Evolutionary conservation across 2,888 invertebrate species (phyloP).

Genomic region (Hydropsyche betteni): DNA sequence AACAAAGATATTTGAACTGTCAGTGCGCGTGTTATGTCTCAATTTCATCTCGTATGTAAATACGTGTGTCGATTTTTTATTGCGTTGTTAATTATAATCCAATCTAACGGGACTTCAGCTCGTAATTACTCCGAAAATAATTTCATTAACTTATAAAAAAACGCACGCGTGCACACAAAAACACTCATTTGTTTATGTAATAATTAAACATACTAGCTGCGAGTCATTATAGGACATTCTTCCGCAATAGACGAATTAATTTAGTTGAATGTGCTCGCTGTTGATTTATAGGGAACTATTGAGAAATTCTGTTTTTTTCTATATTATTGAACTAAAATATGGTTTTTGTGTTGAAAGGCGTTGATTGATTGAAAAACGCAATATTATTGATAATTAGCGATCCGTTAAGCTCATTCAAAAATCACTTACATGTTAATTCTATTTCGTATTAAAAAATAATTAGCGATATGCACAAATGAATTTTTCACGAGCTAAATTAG

Average conservation of each 20-base stretch:
- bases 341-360: too few relatives aligned
- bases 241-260: too few relatives aligned
- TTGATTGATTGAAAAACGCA: too few relatives aligned
- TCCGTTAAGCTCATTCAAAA: constrained; percentile 8
- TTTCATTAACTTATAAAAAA: constrained; percentile 25
- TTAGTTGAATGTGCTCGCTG: too few relatives aligned
- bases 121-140: constrained; percentile 10
- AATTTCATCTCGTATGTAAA: constrained; percentile 29
- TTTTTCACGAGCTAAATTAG: constrained; percentile 5
- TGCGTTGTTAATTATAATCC: constrained; percentile 19
- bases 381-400: background rate
- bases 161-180: background rate
- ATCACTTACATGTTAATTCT: constrained; percentile 23
- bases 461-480: background rate
- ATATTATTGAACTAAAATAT: too few relatives aligned
- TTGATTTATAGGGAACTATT: too few relatives aligned
- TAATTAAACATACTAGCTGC: background rate
- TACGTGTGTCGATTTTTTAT: constrained; percentile 14
- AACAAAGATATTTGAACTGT: constrained; percentile 29
- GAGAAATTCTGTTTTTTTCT: too few relatives aligned
- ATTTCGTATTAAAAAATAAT: constrained; percentile 12
- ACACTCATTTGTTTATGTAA: constrained; percentile 12
- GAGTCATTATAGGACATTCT: too few relatives aligned
- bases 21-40: constrained; percentile 29
- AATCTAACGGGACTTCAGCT: constrained; percentile 18